Evolutionary conservation across 2,113 vertebrate species (phyloP).

Genomic region (Poeciliopsis prolifica): DNA sequence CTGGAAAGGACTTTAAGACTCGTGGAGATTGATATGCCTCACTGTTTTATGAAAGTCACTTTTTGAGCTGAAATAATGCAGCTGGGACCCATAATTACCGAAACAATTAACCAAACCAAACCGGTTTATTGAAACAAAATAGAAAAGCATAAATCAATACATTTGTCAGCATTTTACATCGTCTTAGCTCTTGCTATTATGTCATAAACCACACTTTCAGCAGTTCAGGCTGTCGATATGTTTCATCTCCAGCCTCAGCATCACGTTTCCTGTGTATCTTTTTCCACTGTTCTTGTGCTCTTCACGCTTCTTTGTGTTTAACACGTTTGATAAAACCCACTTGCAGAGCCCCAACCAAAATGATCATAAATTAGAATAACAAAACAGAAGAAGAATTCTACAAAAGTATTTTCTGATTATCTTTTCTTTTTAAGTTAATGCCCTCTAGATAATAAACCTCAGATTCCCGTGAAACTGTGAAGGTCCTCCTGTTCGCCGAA

Average conservation of each 20-base stretch:
- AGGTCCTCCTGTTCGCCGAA: not conserved
- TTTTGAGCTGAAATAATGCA: not conserved
- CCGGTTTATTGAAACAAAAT: not conserved
- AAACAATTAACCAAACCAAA: not conserved
- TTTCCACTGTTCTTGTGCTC: not conserved
- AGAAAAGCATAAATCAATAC: not conserved
- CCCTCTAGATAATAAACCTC: not conserved
- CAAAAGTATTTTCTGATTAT: not conserved
- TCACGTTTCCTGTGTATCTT: slow-evolving; percentile 28
- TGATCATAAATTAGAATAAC: no score
- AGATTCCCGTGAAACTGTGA: not conserved
- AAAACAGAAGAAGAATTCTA: not conserved
- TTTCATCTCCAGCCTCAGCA: not conserved
- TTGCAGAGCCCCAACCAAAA: no score
- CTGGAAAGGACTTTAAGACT: not conserved
- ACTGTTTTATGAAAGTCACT: not conserved
- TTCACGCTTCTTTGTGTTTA: not conserved
- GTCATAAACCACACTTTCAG: not conserved
- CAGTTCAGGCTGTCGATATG: not conserved
- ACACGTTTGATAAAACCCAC: not conserved
- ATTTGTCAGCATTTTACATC: not conserved
- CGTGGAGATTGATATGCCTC: not conserved
- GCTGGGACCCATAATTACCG: not conserved
- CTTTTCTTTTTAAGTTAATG: not conserved
- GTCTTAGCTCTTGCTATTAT: not conserved